A percentile compares a stretch with the other conserved stretches of the same genome.
phyloP scores from a whole-genome alignment of 1,140 invertebrate genomes.

The Saccostrea cuccullata region DNA sequence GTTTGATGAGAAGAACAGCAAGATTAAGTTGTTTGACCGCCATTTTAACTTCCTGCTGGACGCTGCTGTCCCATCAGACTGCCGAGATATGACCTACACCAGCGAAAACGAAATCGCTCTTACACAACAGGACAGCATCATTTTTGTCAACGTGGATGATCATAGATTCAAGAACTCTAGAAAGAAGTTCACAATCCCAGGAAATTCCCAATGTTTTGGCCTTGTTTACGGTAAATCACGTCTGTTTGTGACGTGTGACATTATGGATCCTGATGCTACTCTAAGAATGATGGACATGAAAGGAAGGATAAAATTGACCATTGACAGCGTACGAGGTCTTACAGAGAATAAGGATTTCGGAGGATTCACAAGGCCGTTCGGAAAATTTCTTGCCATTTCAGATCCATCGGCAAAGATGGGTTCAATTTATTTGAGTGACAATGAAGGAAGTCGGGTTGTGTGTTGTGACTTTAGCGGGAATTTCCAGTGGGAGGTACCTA shows the following conservation, averaged over 20 bases:
- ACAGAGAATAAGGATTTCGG: not conserved
- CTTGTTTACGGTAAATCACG: not conserved
- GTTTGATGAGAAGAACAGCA: slow-evolving; percentile 1
- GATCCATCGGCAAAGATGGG: not conserved
- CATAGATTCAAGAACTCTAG: not conserved
- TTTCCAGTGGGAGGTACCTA: not conserved
- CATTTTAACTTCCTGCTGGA: not conserved
- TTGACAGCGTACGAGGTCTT: not conserved
- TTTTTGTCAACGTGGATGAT: not conserved
- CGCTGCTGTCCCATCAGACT: not conserved
- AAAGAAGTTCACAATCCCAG: not conserved
- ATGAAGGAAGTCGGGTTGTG: not conserved
- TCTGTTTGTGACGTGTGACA: slow-evolving; percentile 4
- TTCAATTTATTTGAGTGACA: not conserved
- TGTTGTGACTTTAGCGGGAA: not conserved
- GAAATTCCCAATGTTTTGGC: not conserved
- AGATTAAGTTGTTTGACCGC: not conserved
- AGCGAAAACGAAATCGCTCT: not conserved
- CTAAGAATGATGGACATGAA: not conserved
- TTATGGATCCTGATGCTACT: not conserved
- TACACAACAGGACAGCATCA: not conserved
- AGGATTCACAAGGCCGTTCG: not conserved
- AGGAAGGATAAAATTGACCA: not conserved
- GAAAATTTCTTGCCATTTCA: not conserved
- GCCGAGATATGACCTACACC: not conserved